Percentiles rank a stretch among this genome's conserved stretches.
phyloP scores from a whole-genome alignment of 2,888 invertebrate species.

The Onchidella celtica region DNA sequence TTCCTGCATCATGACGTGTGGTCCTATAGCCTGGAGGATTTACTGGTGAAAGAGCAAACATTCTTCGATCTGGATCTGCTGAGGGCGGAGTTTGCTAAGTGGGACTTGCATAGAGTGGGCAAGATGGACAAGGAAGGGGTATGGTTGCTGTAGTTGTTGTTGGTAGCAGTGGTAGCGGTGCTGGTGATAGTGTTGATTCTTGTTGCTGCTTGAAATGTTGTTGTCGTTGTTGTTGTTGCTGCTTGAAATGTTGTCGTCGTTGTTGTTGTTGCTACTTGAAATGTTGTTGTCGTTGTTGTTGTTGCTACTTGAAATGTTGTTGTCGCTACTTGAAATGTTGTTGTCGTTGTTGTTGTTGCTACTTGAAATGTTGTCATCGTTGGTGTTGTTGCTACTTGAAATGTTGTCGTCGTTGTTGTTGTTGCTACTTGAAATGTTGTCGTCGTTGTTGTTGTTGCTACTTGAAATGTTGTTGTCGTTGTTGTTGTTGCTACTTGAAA shows the following conservation, averaged over 20 bases:
- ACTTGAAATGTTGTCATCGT: not conserved
- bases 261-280: not conserved
- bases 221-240: not conserved
- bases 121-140: conserved; percentile 60
- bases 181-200: no score
- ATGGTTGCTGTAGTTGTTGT: not conserved
- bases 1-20: no score
- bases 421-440: not conserved
- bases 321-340: no score
- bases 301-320: no score
- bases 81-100: conserved; percentile 60
- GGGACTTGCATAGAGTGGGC: conserved; percentile 66
- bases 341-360: not conserved
- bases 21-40: conserved; percentile 64
- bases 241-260: no score
- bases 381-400: not conserved
- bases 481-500: not conserved
- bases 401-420: not conserved
- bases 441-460: not conserved
- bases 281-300: not conserved
- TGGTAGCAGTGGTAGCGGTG: not conserved
- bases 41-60: conserved; percentile 64
- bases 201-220: not conserved
- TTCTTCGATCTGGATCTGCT: conserved; percentile 70
- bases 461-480: not conserved